phyloP scores from a whole-genome alignment of 2,797 vertebrate genomes.

The Sphenopsis melanotis region DNA sequence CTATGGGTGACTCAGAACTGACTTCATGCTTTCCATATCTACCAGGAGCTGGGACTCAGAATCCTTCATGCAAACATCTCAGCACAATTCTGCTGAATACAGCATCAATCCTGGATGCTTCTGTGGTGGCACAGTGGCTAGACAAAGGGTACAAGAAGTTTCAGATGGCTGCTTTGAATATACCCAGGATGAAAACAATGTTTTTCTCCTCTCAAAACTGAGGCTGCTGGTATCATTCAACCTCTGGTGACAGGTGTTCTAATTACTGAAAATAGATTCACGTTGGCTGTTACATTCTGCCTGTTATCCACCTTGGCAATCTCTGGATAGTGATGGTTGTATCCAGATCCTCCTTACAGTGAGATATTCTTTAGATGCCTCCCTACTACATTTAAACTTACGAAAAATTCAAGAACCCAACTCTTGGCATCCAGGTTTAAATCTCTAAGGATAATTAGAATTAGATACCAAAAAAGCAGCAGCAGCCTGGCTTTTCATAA shows the following conservation, averaged over 20 bases:
- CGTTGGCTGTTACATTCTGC: background rate
- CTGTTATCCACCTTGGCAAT: background rate
- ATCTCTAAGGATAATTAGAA: background rate
- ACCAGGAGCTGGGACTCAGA: background rate
- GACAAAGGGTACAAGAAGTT: background rate
- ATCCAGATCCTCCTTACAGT: background rate
- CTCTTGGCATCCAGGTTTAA: background rate
- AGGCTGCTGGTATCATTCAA: background rate
- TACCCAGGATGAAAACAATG: background rate
- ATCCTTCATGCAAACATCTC: background rate
- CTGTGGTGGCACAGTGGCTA: background rate
- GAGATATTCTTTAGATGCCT: background rate
- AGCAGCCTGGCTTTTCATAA: background rate
- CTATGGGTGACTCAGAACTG: background rate
- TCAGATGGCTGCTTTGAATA: background rate
- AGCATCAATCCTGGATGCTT: background rate
- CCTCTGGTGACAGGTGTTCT: background rate
- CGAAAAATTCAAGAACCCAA: background rate
- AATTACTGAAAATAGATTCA: background rate
- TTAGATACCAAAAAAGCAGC: background rate
- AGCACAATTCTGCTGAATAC: conserved; percentile 2
- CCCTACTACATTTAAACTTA: background rate
- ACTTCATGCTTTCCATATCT: background rate
- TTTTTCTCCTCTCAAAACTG: background rate
- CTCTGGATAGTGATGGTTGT: background rate